Conservation (phyloP, 1,140 invertebrate genomes). For the Trissolcus basalis region DNA sequence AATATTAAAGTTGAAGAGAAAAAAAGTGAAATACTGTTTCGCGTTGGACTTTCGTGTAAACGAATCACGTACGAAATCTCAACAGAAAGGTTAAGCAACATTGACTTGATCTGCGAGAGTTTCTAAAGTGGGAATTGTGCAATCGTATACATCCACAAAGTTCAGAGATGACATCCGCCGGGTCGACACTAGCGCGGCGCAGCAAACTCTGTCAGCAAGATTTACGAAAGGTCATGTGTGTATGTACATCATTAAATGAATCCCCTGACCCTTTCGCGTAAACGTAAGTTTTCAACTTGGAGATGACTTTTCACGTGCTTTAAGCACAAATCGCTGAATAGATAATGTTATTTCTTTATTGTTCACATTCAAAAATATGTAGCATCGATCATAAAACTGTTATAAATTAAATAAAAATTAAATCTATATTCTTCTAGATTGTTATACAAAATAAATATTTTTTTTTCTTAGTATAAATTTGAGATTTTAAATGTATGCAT, state of each 20-base stretch:
- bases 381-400: too few relatives aligned
- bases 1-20: not conserved
- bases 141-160: slow-evolving; percentile 43
- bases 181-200: slow-evolving; percentile 44
- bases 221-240: slow-evolving; percentile 43
- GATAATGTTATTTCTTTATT: too few relatives aligned
- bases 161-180: slow-evolving; percentile 44
- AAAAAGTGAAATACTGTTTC: too few relatives aligned
- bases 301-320: too few relatives aligned
- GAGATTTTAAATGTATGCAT: too few relatives aligned
- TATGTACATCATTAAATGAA: slow-evolving; percentile 52
- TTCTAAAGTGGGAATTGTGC: slow-evolving; percentile 60
- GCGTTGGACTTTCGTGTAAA: slow-evolving; percentile 16
- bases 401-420: too few relatives aligned
- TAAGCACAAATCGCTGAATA: too few relatives aligned
- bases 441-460: too few relatives aligned
- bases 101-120: slow-evolving; percentile 52
- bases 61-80: slow-evolving; percentile 64
- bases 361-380: too few relatives aligned
- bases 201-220: slow-evolving; percentile 38
- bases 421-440: too few relatives aligned
- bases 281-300: slow-evolving; percentile 1
- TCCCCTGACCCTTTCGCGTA: slow-evolving; percentile 32
- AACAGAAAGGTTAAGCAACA: slow-evolving; percentile 53
- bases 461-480: too few relatives aligned